Evolutionary conservation across 2,113 vertebrate genomes (phyloP), one percentile per base, ranked within the genome.

Genomic region (Zapornia atra): DNA sequence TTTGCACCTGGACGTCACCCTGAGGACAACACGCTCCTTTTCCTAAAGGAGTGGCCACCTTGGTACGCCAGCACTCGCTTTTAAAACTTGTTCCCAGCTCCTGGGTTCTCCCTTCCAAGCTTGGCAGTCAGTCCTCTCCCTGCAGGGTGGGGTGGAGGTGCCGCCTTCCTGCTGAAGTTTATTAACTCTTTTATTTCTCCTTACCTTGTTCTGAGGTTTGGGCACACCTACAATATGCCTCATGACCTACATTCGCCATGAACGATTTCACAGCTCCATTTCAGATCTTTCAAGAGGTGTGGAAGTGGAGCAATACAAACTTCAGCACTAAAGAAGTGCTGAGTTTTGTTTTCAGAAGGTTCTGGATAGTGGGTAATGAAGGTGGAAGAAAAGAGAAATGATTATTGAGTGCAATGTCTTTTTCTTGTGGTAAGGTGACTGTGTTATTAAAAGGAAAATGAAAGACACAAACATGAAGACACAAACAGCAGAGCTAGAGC

Each of bases 131-230:
- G 7, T n/a, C 34, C 54, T 92, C 46, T 79, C 56, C 88, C 95
- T 89, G 86, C 57, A 59, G 95, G 95, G 61, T 48, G 42, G 24
- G 93, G 96, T 79, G 86, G 94, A 92, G 83, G 34, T 86, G 56
- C 56, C 83, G 88, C 40, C 34, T 72, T 81, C 42, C 64, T 79
- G 22, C 56, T 77, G 51, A 77, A 46, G 50, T 83, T 90, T 73
- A 90, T 92, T 86, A 93, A 73, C 68, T 86, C 29, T 38, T 87
- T 56, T 87, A 77, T 44, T 85, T 15, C 66, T 75, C 46, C 65
- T 78, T 81, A 69, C 19, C 46, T 90, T 0, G 1, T 71, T 88
- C 53, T 86, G 90, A 92, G 64, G 46, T 40, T 54, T 76, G 33
- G 83, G 40, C 94, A 94, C 92, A 96, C 88, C 96, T 86, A 64